Evolutionary conservation across 1,140 invertebrate genomes (phyloP).

Genomic region (Mya arenaria): DNA sequence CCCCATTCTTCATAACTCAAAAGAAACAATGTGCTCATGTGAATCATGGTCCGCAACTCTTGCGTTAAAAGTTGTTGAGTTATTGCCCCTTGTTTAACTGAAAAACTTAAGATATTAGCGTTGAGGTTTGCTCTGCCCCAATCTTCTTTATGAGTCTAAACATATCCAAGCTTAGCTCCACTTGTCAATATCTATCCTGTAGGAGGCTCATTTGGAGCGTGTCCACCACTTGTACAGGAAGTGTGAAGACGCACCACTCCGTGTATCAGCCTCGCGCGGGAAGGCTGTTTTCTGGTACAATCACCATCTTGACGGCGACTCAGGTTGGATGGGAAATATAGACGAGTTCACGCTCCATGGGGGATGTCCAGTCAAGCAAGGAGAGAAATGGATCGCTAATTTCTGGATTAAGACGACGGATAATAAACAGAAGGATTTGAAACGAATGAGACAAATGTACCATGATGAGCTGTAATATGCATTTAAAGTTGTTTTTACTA

Average conservation of each 20-base stretch:
- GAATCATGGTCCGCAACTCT: no score
- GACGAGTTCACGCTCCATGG: constrained; percentile 66
- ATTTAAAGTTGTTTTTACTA: not conserved
- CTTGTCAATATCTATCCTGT: not conserved
- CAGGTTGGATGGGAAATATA: constrained; percentile 64
- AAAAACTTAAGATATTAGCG: no score
- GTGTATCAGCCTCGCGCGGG: constrained; percentile 57
- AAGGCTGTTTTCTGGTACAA: constrained; percentile 72
- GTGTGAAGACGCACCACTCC: constrained; percentile 59
- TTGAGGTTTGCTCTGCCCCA: no score
- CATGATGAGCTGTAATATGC: not conserved
- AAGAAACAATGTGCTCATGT: no score
- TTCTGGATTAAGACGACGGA: constrained; percentile 70
- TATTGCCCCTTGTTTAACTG: no score
- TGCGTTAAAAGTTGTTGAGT: no score
- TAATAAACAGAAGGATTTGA: constrained; percentile 56
- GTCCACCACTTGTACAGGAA: constrained; percentile 59
- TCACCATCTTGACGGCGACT: constrained; percentile 62
- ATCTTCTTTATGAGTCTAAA: not conserved
- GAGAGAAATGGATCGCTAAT: constrained; percentile 70
- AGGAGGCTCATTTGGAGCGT: constrained; percentile 27
- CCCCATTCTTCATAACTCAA: no score
- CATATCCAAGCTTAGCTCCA: not conserved
- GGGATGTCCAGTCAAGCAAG: constrained; percentile 64
- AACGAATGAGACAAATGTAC: constrained; percentile 59